Evolutionary conservation across 2,797 vertebrate genomes (phyloP).

Genomic region (Limnodromus scolopaceus): DNA sequence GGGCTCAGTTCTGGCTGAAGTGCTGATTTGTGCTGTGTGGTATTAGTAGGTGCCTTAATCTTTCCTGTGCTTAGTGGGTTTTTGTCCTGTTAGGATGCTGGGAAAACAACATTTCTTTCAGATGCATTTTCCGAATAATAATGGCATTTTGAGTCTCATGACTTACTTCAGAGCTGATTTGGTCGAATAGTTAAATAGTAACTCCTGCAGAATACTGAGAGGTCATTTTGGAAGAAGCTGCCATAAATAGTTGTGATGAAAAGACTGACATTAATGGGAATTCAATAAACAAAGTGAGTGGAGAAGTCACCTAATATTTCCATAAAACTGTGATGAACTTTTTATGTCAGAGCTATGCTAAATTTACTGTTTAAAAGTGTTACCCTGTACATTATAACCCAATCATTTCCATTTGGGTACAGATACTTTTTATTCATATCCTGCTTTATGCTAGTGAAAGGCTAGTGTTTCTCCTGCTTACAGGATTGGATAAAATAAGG

Average conservation of each 20-base stretch:
- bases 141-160: neutral
- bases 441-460: neutral
- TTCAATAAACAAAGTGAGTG: neutral
- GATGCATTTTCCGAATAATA: neutral
- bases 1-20: neutral
- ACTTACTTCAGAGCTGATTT: neutral
- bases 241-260: neutral
- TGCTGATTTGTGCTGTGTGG: neutral
- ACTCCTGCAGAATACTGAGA: neutral
- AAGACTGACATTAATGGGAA: neutral
- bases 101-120: neutral
- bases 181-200: neutral
- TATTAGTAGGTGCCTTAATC: neutral
- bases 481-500: neutral
- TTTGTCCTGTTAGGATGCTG: neutral
- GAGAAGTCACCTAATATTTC: neutral
- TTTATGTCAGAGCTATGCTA: neutral
- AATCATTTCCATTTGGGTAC: neutral
- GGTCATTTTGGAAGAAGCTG: conserved; percentile 4
- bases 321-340: neutral
- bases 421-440: neutral
- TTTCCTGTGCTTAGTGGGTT: neutral
- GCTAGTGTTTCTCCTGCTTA: neutral
- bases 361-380: neutral
- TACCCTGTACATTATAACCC: neutral